A percentile compares a stretch with the other conserved stretches of the same genome.
These are phyloP conservation scores for Antheraea yamamai DNA, from an alignment of 2,888 invertebrate species.

Conservation along the genomic window DNA sequence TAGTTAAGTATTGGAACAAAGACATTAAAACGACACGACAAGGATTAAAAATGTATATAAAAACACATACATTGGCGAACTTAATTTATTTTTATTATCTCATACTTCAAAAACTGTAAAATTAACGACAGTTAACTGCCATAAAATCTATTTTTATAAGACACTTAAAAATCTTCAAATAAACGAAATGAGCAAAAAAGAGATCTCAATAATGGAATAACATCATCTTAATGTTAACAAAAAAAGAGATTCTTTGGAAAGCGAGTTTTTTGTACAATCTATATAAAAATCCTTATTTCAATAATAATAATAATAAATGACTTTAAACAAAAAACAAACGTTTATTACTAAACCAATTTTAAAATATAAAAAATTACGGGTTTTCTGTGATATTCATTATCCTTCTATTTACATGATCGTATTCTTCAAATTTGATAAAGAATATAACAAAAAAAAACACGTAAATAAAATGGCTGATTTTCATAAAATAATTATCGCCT, in stretches of 20 bases:
- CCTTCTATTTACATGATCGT: no score
- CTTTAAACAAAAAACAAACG: no score
- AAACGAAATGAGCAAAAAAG: slow-evolving; percentile 56
- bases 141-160: slow-evolving; percentile 35
- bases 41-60: slow-evolving; percentile 19
- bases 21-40: neutral
- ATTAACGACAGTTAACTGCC: slow-evolving; percentile 62
- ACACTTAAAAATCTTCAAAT: slow-evolving; percentile 41
- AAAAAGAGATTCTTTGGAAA: slow-evolving; percentile 79
- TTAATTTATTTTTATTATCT: slow-evolving; percentile 38
- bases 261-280: slow-evolving; percentile 70
- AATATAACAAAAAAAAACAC: no score
- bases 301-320: slow-evolving; percentile 18
- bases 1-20: neutral
- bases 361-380: no score
- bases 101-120: slow-evolving; percentile 37
- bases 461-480: no score
- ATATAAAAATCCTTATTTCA: slow-evolving; percentile 26
- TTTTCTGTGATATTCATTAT: no score
- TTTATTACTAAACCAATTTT: no score
- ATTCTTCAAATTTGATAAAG: no score
- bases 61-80: slow-evolving; percentile 22
- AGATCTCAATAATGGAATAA: slow-evolving; percentile 72
- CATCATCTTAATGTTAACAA: slow-evolving; percentile 39
- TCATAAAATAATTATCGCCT: no score